Base-by-base conservation (phyloP, 2,888 invertebrate genomes). In the Eupithecia centaureata region DNA sequence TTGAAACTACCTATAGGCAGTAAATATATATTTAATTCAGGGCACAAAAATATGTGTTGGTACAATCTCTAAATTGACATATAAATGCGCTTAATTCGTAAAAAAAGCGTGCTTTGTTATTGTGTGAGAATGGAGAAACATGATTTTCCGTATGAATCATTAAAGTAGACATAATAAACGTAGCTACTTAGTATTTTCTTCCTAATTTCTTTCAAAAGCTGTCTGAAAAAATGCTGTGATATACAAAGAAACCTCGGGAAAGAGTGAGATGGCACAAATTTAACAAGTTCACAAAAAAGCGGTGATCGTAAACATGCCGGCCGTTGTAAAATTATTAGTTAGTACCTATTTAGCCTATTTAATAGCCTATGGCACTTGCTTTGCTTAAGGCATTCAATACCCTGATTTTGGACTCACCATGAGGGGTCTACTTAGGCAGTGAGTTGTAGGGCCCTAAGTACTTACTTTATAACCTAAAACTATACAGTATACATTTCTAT, bases 231-330 rank as follows among this genome's bases (percentile, higher is more conserved):
- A 74, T 69, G 60, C 61, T 61, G 60, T 65, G 63, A 32, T 56
- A 65, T 69, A 73, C 73, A 80, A 79, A 78, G 77, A 70, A 72
- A 76, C 73, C 73, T 73, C 60, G 52, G 30, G 70, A 62, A 66
- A 61, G 70, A 72, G 71, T 73, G 70, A 70, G 61, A 72, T 61
- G 70, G 65, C 69, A 68, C 67, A 56, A 72, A 68, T 72, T 66
- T 66, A 63, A 56, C 59, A 54, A 22, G 65, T 28, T 42, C n/a
- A 30, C 60, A 28, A 42, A 28, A 60, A 42, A 42, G 28, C 42
- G 60, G 28, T 28, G 18, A 42, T 28, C n/a, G 59, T 27, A 22
- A n/a, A 38, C 35, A 35, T 35, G 10, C 10, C 60, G 60, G 18
- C 42, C 60, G 57, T 57, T 22, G n/a, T 56, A n/a, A 57, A 57